A percentile compares a stretch with the other conserved stretches of the same genome.
These are phyloP conservation scores for Haliclystus octoradiatus DNA, from an alignment of 30 jellyfish, hydroid and myxozoan genomes.

Conservation along the genomic window DNA sequence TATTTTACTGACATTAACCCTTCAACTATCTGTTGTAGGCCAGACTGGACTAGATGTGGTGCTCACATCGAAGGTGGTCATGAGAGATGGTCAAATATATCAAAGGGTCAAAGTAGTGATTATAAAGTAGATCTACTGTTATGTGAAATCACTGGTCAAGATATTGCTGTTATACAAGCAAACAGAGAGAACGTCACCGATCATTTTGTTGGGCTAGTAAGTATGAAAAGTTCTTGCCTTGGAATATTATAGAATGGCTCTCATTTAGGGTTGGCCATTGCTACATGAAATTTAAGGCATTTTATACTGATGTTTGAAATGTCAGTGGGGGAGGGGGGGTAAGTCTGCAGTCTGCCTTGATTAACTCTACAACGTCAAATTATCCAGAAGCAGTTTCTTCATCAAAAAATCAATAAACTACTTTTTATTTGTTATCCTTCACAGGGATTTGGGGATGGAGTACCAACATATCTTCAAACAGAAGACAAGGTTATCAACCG, in stretches of 20 bases:
- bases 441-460: slow-evolving; percentile 38
- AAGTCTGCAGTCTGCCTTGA: background rate
- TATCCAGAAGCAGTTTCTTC: too few species aligned
- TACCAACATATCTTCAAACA: slow-evolving; percentile 68
- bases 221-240: background rate
- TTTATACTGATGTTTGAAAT: too few species aligned
- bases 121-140: slow-evolving; percentile 61
- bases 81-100: slow-evolving; percentile 69
- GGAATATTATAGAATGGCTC: too few species aligned
- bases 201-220: slow-evolving; percentile 69
- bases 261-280: background rate
- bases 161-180: slow-evolving; percentile 58
- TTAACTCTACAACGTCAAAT: too few species aligned
- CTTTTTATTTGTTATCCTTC: background rate
- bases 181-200: slow-evolving; percentile 53
- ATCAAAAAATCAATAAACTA: too few species aligned
- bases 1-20: background rate
- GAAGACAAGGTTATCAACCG: slow-evolving; percentile 68
- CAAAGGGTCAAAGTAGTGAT: slow-evolving; percentile 58
- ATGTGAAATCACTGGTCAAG: slow-evolving; percentile 95
- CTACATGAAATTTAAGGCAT: too few species aligned
- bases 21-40: too few species aligned
- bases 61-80: slow-evolving; percentile 77
- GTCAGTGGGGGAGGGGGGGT: too few species aligned
- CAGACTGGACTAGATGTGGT: slow-evolving; percentile 87